Evolutionary conservation across 2,113 vertebrate genomes (phyloP).

Genomic region (Megaleporinus macrocephalus): DNA sequence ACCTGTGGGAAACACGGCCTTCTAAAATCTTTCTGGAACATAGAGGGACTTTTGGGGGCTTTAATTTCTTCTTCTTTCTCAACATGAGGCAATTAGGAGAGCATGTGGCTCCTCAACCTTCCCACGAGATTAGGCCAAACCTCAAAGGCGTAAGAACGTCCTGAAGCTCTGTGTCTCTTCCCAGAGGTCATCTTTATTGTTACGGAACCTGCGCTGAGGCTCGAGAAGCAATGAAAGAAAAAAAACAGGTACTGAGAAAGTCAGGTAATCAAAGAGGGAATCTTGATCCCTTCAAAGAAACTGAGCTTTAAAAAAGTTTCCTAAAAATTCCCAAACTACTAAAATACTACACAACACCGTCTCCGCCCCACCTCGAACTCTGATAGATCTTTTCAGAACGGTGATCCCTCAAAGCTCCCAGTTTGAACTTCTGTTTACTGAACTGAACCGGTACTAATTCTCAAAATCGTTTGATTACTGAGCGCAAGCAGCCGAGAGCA

Average conservation of each 20-base stretch:
- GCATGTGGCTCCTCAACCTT: background rate
- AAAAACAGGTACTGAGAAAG: background rate
- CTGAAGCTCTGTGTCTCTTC: background rate
- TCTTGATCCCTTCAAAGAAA: background rate
- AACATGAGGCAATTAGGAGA: background rate
- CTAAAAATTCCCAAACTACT: background rate
- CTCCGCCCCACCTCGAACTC: background rate
- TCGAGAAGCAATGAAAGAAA: background rate
- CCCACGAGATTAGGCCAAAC: slow-evolving; percentile 14
- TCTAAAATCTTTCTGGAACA: background rate
- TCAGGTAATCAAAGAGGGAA: background rate
- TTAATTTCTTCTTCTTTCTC: background rate
- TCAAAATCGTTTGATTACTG: background rate
- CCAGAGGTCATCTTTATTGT: background rate
- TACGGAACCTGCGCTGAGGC: background rate
- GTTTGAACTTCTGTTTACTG: background rate
- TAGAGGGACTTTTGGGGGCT: background rate
- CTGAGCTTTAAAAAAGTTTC: background rate
- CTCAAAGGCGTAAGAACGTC: slow-evolving; percentile 10
- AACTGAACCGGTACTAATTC: background rate
- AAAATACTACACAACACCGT: background rate
- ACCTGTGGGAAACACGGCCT: background rate
- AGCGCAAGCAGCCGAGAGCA: background rate
- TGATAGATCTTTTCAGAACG: slow-evolving; percentile 17
- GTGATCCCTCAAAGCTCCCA: background rate